A percentile compares a stretch with the other conserved stretches of the same genome.
phyloP scores from a whole-genome alignment of 2,113 vertebrate genomes.

The Rhizomys pruinosus region DNA sequence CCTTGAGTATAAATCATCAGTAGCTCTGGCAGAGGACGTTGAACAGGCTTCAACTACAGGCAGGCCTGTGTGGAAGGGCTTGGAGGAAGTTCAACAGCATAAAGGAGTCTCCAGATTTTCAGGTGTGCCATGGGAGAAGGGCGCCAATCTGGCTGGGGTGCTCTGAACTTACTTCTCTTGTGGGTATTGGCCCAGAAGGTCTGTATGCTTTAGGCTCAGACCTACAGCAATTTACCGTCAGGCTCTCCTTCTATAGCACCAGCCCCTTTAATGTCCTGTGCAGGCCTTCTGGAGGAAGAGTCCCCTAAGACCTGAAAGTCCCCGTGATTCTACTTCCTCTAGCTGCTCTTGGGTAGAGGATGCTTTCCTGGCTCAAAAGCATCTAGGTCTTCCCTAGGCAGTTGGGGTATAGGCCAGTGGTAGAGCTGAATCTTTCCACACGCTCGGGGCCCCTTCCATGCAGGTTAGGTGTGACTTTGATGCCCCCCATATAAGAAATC shows the following conservation, averaged over 20 bases:
- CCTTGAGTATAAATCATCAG: constrained; percentile 60
- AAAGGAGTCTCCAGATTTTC: neutral
- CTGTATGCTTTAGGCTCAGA: neutral
- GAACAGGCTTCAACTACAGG: neutral
- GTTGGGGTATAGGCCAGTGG: neutral
- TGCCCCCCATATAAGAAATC: neutral
- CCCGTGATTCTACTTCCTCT: neutral
- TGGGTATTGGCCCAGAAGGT: neutral
- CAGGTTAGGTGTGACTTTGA: neutral
- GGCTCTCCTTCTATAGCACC: neutral
- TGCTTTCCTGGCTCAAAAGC: neutral
- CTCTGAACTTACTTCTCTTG: neutral
- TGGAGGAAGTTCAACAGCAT: neutral
- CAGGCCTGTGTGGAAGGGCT: constrained; percentile 38
- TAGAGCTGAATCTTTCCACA: neutral
- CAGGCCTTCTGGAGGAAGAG: neutral
- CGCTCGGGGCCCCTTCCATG: neutral
- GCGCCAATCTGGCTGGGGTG: neutral
- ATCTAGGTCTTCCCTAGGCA: neutral
- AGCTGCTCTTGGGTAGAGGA: neutral
- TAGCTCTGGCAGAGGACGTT: neutral
- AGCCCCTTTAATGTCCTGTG: neutral
- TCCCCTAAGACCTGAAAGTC: neutral
- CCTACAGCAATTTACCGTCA: neutral
- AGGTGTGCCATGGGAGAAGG: neutral